These are phyloP conservation scores for Hypsibius dujardini DNA, from an alignment of 1,140 invertebrate species.

Conservation along the genomic window DNA sequence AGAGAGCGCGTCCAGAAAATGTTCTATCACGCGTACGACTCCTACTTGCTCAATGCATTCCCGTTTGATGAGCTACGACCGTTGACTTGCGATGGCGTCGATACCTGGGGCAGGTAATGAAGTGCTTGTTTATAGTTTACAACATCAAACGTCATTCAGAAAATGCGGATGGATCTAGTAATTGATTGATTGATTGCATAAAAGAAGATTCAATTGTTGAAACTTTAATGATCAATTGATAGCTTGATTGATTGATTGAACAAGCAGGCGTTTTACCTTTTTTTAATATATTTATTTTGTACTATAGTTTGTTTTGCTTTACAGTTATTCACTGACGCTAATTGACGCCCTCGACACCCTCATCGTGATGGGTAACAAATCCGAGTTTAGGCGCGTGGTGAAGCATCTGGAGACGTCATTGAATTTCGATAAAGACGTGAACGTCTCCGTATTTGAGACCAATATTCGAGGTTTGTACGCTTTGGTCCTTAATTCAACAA, in stretches of 20 bases:
- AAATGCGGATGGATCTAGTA: too few species aligned
- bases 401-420: slow-evolving; percentile 52
- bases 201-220: too few species aligned
- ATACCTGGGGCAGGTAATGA: slow-evolving; percentile 93
- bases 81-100: slow-evolving; percentile 77
- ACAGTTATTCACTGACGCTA: slow-evolving; percentile 78
- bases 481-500: too few species aligned
- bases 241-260: too few species aligned
- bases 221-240: too few species aligned
- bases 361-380: slow-evolving; percentile 81
- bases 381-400: slow-evolving; percentile 77
- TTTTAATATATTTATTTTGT: background rate
- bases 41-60: slow-evolving; percentile 82
- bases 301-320: slow-evolving; percentile 21
- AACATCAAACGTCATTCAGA: too few species aligned
- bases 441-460: slow-evolving; percentile 98
- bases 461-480: slow-evolving; percentile 84
- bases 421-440: slow-evolving; percentile 88
- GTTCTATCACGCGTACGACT: slow-evolving; percentile 76
- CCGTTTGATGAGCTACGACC: slow-evolving; percentile 91
- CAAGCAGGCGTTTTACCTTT: slow-evolving; percentile 19
- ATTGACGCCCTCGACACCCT: slow-evolving; percentile 93
- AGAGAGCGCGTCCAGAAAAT: slow-evolving; percentile 38
- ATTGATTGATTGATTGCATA: too few species aligned
- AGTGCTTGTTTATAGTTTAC: too few species aligned